Conservation (phyloP, 2,888 invertebrate genomes). For the Thalpophila matura region DNA sequence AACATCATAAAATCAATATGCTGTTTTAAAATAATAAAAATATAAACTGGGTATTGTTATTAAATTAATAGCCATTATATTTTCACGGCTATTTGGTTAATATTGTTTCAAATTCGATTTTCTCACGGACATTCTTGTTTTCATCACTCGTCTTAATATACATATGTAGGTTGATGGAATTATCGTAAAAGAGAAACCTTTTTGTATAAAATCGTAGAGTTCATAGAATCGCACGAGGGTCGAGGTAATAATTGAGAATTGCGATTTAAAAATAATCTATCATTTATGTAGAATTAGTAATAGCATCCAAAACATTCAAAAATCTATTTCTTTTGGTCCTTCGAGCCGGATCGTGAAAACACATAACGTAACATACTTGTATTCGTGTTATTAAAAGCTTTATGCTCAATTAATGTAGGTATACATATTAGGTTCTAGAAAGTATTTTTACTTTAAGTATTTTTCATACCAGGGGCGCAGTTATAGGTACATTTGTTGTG, state of each 20-base stretch:
- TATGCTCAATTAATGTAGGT: too few relatives aligned
- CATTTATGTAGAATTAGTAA: too few relatives aligned
- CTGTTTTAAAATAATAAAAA: slow-evolving; percentile 33
- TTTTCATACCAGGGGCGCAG: background rate
- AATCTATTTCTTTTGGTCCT: background rate
- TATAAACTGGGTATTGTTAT: slow-evolving; percentile 6
- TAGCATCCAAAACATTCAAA: background rate
- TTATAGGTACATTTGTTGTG: background rate
- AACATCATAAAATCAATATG: slow-evolving; percentile 10
- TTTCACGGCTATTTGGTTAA: slow-evolving; percentile 36
- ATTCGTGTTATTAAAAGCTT: too few relatives aligned
- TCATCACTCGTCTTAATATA: slow-evolving; percentile 35
- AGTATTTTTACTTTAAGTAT: background rate
- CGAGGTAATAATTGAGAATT: too few relatives aligned
- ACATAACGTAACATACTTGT: too few relatives aligned
- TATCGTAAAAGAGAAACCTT: slow-evolving; percentile 46
- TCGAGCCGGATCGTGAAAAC: background rate
- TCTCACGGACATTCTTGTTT: slow-evolving; percentile 51
- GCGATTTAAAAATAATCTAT: too few relatives aligned
- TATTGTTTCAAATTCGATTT: slow-evolving; percentile 36
- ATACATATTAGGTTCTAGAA: background rate
- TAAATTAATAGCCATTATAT: slow-evolving; percentile 38
- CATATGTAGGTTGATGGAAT: slow-evolving; percentile 48
- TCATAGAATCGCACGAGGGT: too few relatives aligned
- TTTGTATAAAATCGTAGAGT: background rate